Percentiles rank a stretch among this genome's conserved stretches.
phyloP scores from a whole-genome alignment of 2,113 vertebrate genomes.

The Thalassarche chlororhynchos region DNA sequence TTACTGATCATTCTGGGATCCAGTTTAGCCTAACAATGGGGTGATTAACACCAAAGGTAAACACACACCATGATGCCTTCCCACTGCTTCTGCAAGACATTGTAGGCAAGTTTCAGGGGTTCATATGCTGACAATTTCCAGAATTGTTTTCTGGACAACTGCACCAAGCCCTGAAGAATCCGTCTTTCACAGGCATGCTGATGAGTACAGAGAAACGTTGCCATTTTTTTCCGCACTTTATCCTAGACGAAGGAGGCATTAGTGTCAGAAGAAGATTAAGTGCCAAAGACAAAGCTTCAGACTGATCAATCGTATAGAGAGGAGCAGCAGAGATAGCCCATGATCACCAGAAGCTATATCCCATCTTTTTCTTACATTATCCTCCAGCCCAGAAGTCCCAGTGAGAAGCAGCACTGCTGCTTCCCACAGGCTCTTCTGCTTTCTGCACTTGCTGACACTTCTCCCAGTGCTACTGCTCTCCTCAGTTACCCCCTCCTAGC shows the following conservation, averaged over 20 bases:
- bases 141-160: background rate
- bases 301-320: fast-evolving
- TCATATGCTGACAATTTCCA: background rate
- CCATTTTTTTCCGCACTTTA: background rate
- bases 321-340: background rate
- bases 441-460: background rate
- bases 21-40: background rate
- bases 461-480: background rate
- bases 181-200: fast-evolving
- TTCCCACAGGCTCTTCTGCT: background rate
- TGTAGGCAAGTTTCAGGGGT: background rate
- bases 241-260: background rate
- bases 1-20: background rate
- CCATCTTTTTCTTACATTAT: background rate
- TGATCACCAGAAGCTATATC: background rate
- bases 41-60: background rate
- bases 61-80: fast-evolving
- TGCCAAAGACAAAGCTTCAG: background rate
- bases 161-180: background rate
- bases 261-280: background rate
- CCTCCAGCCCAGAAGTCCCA: background rate
- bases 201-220: background rate
- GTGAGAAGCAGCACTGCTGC: background rate
- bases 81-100: background rate
- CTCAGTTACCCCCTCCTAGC: background rate